These are phyloP conservation scores for Turritopsis rubra DNA, from an alignment of 30 jellyfish, hydroid and myxozoan genomes.

Conservation along the genomic window DNA sequence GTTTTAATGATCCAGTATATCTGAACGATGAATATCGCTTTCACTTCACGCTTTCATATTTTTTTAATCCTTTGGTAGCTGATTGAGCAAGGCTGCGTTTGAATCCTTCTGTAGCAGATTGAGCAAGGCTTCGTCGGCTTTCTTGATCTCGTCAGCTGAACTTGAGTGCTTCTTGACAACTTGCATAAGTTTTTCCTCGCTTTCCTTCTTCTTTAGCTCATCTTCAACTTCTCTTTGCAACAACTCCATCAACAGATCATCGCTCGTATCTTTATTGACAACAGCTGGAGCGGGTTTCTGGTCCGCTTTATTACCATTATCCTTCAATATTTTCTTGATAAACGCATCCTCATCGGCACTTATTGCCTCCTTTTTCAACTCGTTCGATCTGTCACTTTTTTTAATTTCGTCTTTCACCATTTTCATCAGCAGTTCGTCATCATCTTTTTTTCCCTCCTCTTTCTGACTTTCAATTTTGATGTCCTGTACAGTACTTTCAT, in stretches of 20 bases:
- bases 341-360: not conserved
- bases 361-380: not conserved
- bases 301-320: not conserved
- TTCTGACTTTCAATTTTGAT: not conserved
- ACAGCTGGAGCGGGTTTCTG: not conserved
- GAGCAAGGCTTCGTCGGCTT: not conserved
- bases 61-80: too few relatives aligned
- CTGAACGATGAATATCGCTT: too few relatives aligned
- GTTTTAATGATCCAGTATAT: too few relatives aligned
- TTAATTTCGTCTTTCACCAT: not conserved
- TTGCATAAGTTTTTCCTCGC: not conserved
- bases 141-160: not conserved
- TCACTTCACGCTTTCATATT: too few relatives aligned
- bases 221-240: not conserved
- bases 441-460: not conserved
- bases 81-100: too few relatives aligned
- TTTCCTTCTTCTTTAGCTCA: not conserved
- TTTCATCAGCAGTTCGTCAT: not conserved
- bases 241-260: not conserved
- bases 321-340: too few relatives aligned
- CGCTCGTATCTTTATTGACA: not conserved
- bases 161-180: not conserved
- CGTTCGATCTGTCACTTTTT: not conserved
- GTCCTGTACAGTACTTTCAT: not conserved
- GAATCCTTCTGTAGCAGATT: not conserved